Evolutionary conservation across 2,888 invertebrate genomes (phyloP).

Genomic region (Cancer borealis): DNA sequence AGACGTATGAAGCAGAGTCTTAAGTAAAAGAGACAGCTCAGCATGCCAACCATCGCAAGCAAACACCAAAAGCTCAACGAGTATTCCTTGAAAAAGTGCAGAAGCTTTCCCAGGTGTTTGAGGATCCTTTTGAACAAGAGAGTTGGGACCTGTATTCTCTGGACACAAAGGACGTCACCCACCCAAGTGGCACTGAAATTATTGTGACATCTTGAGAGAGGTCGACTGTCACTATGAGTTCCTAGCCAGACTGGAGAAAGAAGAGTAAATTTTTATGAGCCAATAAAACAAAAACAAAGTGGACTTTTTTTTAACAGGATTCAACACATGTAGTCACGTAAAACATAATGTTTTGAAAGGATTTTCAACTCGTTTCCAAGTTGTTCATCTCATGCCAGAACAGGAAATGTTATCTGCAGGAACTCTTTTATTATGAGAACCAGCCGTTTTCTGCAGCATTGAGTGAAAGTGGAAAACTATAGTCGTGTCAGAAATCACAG

Average conservation of each 20-base stretch:
- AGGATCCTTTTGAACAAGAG: background rate
- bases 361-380: background rate
- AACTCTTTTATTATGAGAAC: background rate
- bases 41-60: no score
- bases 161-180: background rate
- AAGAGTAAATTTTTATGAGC: background rate
- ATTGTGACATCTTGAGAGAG: background rate
- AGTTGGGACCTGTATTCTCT: background rate
- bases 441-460: background rate
- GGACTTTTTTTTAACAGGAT: no score
- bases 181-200: background rate
- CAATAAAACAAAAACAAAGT: background rate
- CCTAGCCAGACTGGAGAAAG: background rate
- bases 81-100: background rate
- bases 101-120: background rate
- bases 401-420: background rate
- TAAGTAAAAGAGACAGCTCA: no score
- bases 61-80: no score
- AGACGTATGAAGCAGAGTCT: no score
- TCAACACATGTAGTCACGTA: no score
- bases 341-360: background rate
- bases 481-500: background rate
- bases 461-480: background rate
- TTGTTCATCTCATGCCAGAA: background rate
- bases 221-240: background rate